Base-by-base conservation (phyloP, 1,140 invertebrate species). In the Drosophila leontia region DNA sequence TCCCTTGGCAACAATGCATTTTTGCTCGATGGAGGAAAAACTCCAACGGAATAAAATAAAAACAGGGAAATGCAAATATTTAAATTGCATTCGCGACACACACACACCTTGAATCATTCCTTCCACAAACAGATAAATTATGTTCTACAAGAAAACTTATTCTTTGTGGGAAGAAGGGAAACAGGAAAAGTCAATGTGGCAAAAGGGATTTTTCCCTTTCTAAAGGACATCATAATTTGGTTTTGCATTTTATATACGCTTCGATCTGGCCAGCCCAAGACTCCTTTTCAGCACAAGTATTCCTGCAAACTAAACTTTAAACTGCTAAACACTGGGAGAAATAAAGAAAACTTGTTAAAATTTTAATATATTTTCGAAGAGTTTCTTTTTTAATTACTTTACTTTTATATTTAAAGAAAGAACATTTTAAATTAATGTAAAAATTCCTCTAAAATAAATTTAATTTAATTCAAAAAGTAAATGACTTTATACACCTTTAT, bases 61-160 rank as follows among this genome's bases (percentile, higher is more conserved):
- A 72, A 71, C 44, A 59, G 32, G n/a, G 44, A 87, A 86, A 86
- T 86, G 83, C 83, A 86, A 86, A 86, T 86, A 86, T 86, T 87
- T 86, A 86, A 86, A 86, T 87, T 86, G 83, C 83, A 86, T 86
- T 86, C 83, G 83, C 83, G 65, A 79, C 74, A 79, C 70, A 75
- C 68, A 51, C 47, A 32, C 75, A 78, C 87, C 88, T 91, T 87
- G 79, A 91, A 91, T 91, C 78, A 84, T 82, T 84, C 75, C 68
- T 82, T 88, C 75, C 72, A 70, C 88, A 87, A 91, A 84, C 87
- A 91, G 87, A 91, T 87, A 91, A 91, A 82, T 82, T 84, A 84
- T 88, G 78, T 87, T 84, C 72, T 76, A 77, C 87, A 84, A 88
- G 80, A 60, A 86, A 77, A 72, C 51, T 61, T 29, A 29, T 59